phyloP scores from a whole-genome alignment of 2,888 invertebrate genomes.

The Cancer borealis region DNA sequence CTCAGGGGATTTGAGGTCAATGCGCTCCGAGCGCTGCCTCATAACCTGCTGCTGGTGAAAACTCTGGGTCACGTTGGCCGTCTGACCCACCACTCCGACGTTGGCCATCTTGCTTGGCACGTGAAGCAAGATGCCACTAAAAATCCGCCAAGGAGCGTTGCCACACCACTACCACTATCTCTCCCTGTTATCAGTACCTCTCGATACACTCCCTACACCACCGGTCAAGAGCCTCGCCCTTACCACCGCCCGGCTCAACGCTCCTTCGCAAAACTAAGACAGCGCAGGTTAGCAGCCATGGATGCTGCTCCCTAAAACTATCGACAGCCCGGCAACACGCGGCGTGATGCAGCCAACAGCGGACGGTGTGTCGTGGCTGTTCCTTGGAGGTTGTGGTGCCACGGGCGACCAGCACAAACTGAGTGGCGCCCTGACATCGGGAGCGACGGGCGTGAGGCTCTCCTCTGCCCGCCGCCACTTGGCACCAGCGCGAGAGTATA shows the following conservation, averaged over 20 bases:
- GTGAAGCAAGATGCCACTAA: conserved; percentile 42
- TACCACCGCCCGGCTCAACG: conserved; percentile 48
- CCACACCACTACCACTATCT: conserved; percentile 53
- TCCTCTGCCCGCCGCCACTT: conserved; percentile 66
- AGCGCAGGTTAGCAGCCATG: conserved; percentile 45
- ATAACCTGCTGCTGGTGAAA: conserved; percentile 71
- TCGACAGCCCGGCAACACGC: neutral
- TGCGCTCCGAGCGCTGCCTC: conserved; percentile 61
- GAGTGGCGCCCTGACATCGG: conserved; percentile 66
- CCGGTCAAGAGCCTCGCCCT: conserved; percentile 43
- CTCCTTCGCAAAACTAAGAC: conserved; percentile 18
- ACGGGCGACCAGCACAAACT: conserved; percentile 66
- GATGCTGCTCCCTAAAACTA: conserved; percentile 15
- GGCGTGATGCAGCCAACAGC: conserved; percentile 45
- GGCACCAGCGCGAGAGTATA: conserved; percentile 68
- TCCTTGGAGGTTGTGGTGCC: conserved; percentile 53
- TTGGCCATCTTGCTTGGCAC: conserved; percentile 67
- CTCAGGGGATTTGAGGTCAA: conserved; percentile 74
- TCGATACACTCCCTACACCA: conserved; percentile 57
- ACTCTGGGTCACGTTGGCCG: conserved; percentile 71
- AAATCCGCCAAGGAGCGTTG: conserved; percentile 47
- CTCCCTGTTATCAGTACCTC: conserved; percentile 52
- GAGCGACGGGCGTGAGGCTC: conserved; percentile 61
- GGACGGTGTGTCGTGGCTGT: neutral
- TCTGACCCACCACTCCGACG: conserved; percentile 72